Conservation (phyloP, 2,888 invertebrate genomes). For the Drosophila hawaiiensis region DNA sequence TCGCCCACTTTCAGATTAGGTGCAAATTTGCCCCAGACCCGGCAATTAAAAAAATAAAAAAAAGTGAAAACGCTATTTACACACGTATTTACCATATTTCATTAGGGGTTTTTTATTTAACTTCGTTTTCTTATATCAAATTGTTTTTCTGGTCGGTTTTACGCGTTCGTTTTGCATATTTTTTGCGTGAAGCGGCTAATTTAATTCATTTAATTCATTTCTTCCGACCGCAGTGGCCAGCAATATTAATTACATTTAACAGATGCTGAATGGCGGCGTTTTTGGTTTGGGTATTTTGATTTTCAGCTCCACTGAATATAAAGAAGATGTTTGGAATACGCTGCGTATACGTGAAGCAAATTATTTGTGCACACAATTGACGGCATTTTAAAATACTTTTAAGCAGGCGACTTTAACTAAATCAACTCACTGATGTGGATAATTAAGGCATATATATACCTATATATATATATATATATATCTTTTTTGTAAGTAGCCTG, state of each 20-base stretch:
- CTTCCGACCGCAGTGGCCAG: slow-evolving; percentile 6
- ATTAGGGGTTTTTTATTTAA: slow-evolving; percentile 45
- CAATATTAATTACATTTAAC: slow-evolving; percentile 53
- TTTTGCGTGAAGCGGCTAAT: slow-evolving; percentile 44
- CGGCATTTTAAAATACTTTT: background rate
- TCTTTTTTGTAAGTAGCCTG: background rate
- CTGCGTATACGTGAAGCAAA: background rate
- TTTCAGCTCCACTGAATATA: background rate
- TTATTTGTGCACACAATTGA: background rate
- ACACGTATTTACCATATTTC: slow-evolving; percentile 65
- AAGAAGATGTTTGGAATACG: background rate
- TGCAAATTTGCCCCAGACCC: slow-evolving; percentile 55
- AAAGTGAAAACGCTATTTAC: slow-evolving; percentile 52
- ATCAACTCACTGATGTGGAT: background rate
- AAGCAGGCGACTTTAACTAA: background rate
- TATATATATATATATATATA: background rate
- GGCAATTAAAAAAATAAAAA: slow-evolving; percentile 23
- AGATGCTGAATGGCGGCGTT: slow-evolving; percentile 18
- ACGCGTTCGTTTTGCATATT: slow-evolving; percentile 64
- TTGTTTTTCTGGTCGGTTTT: slow-evolving; percentile 34
- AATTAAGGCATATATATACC: background rate
- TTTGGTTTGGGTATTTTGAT: background rate
- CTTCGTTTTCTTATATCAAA: slow-evolving; percentile 21
- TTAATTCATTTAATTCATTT: slow-evolving; percentile 65
- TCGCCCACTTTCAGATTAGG: slow-evolving; percentile 50